Base-by-base conservation (phyloP, 2,888 invertebrate genomes). In the Polylopha cassiicola region DNA sequence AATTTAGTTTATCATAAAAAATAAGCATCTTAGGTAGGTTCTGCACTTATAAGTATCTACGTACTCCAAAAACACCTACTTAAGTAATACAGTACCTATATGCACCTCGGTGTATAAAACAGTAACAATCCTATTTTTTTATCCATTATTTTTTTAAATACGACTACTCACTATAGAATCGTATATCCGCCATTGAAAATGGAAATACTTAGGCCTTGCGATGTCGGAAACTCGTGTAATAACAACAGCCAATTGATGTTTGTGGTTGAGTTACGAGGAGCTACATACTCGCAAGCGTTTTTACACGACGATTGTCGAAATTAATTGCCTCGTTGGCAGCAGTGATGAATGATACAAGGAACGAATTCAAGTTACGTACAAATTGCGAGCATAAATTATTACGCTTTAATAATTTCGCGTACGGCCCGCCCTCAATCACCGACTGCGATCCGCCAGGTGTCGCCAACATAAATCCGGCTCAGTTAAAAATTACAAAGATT, bases 331-430 rank as follows among this genome's bases (percentile, higher is more conserved):
- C 50, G 46, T 53, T 59, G 64, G 64, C 68, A 66, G 53, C 58
- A 47, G 63, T 84, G 81, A 84, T 79, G 82, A 73, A 84, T 78
- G 80, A 77, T 65, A 65, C 73, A 78, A 84, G 77, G 73, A 80
- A 73, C 71, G 70, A 80, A 79, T 81, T 73, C 73, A 76, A 79
- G 77, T 74, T 66, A 70, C 76, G 75, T 77, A 78, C 77, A 82
- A 82, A 85, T 81, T 82, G 78, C 79, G 71, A 68, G 75, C 77
- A 84, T 84, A 82, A 82, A 81, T 84, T 47, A 49, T 49, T 81
- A 78, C 72, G 67, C 72, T 80, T 79, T 80, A 81, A 80, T 81
- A 80, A 82, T 82, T 77, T 73, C 72, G 70, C 70, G 72, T 76
- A 74, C 78, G 71, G 72, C 65, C 69, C 46, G 51, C 54, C 53